Conservation (phyloP, 2,797 vertebrate species). For the Channa striata region DNA sequence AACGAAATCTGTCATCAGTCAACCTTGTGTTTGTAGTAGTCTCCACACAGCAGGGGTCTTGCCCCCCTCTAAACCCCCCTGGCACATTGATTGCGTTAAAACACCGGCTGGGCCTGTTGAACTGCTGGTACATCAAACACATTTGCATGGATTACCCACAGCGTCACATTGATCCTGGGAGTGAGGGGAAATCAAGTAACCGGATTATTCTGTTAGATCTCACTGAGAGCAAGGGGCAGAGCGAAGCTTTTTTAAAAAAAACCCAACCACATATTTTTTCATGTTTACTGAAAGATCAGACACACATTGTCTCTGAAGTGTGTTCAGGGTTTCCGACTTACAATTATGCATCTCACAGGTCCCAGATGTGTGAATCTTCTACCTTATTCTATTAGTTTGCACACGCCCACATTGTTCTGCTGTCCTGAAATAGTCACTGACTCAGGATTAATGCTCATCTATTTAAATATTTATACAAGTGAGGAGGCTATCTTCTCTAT, state of each 20-base stretch:
- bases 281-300: slow-evolving; percentile 8
- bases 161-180: slow-evolving; percentile 45
- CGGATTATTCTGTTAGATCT: slow-evolving; percentile 52
- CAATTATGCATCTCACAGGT: slow-evolving; percentile 5
- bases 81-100: slow-evolving; percentile 3
- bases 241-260: slow-evolving; percentile 4
- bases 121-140: slow-evolving; percentile 49
- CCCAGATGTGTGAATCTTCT: slow-evolving; percentile 1
- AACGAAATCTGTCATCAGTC: slow-evolving; percentile 27
- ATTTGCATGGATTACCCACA: slow-evolving; percentile 62
- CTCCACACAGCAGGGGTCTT: not conserved
- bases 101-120: slow-evolving; percentile 34
- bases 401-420: slow-evolving; percentile 27
- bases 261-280: not conserved
- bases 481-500: slow-evolving; percentile 64
- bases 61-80: slow-evolving; percentile 1
- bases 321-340: slow-evolving; percentile 2
- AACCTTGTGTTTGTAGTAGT: slow-evolving; percentile 10
- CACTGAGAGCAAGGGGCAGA: slow-evolving; percentile 2
- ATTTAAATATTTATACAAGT: slow-evolving; percentile 78
- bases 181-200: slow-evolving; percentile 34
- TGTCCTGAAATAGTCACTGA: slow-evolving; percentile 74
- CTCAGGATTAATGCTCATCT: slow-evolving; percentile 73
- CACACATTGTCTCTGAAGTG: not conserved
- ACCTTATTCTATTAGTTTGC: slow-evolving; percentile 31